Base-by-base conservation (phyloP, 1,140 invertebrate genomes). In the Platyura marginata region DNA sequence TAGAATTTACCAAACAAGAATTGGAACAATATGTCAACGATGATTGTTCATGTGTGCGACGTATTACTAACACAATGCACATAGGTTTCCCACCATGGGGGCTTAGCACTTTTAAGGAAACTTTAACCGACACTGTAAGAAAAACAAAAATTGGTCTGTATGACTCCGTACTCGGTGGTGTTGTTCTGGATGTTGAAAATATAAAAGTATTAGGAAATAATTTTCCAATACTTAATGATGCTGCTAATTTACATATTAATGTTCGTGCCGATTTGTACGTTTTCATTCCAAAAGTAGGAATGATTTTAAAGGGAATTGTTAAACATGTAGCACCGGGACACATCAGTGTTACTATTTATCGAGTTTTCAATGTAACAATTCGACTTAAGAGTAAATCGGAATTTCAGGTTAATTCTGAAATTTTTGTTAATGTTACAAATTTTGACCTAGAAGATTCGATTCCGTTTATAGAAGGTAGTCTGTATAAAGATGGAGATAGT, bases 211-310 rank as follows among this genome's bases (percentile, higher is more conserved):
- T 71, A 5, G 62, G 58, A 3, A 43, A 60, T 1, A 43, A 57
- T 1, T 67, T 62, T 29, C 53, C 53, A 2, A 49, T 70, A 35
- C 49, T 65, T 8, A 49, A 62, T 19, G 70, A 73, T 41, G 61
- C 59, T 44, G 62, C 55, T 21, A 67, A 59, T 21, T 58, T 72
- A 46, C 71, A 75, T 46, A 29, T 72, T 15, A 59, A 70, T 45
- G 54, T 72, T 15, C 53, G 65, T 54, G 69, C 64, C 25, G 68
- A 73, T 48, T 75, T 71, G 54, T 75, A 71, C 53, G 50, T 75
- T 15, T 74, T 77, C 46, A 59, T 57, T 43, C 73, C 73, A 35
- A 46, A 52, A 45, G 47, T 65, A 20, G 70, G 66, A 18, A 54
- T 53, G 44, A 40, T 46, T 42, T 65, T 46, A 51, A 59, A 57